These are phyloP conservation scores for Esox niger DNA, from an alignment of 2,113 vertebrate genomes.

Conservation along the genomic window DNA sequence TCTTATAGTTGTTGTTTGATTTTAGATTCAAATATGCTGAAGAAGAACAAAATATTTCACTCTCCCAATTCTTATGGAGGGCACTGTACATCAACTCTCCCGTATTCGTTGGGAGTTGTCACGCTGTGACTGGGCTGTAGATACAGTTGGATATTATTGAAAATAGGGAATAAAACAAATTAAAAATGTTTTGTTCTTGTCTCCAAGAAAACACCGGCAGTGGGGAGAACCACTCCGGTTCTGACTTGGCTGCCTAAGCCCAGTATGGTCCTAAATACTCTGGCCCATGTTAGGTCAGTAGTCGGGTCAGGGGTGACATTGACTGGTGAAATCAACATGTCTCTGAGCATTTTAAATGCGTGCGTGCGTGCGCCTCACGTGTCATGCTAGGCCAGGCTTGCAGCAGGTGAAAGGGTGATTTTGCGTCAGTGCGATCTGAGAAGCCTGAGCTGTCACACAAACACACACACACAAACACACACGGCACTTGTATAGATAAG, in stretches of 20 bases:
- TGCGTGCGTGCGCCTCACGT: constrained; percentile 30
- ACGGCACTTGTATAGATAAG: neutral
- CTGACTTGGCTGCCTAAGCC: constrained; percentile 26
- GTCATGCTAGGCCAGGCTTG: constrained; percentile 33
- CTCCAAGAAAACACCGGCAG: constrained; percentile 18
- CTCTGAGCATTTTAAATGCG: constrained; percentile 15
- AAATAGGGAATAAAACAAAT: no score
- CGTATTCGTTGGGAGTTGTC: no score
- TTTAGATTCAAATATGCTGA: no score
- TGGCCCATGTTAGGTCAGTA: constrained; percentile 34
- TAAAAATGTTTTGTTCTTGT: no score
- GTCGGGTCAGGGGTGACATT: neutral
- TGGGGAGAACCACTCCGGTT: constrained; percentile 24
- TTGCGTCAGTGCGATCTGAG: constrained; percentile 51
- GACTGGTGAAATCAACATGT: constrained; percentile 49
- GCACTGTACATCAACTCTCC: no score
- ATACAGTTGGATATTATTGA: no score
- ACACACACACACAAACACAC: constrained; percentile 19
- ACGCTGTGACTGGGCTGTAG: no score
- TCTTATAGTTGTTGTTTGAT: no score
- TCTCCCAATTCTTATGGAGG: no score
- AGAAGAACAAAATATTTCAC: no score
- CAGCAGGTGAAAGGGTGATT: constrained; percentile 56
- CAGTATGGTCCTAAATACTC: constrained; percentile 48
- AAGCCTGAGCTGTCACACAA: constrained; percentile 49